Conservation (phyloP, 2,797 vertebrate species). For the Rhynchonycteris naso region DNA sequence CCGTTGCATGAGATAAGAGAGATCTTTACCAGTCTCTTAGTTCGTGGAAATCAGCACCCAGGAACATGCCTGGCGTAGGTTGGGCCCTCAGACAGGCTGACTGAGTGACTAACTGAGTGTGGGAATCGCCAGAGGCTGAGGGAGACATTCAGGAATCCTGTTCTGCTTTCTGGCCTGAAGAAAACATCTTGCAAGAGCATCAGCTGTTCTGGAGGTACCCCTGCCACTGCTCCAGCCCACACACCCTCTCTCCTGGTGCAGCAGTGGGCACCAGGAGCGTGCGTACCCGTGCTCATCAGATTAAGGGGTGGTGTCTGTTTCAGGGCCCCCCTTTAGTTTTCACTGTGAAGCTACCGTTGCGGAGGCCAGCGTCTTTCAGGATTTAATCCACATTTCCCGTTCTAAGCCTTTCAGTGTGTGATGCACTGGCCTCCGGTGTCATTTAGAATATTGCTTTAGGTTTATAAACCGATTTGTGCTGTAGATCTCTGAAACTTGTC, state of each 20-base stretch:
- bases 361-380: not conserved
- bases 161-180: not conserved
- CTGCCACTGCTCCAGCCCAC: not conserved
- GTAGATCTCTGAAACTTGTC: slow-evolving; percentile 6
- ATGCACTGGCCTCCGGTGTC: not conserved
- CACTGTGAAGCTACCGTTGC: not conserved
- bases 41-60: not conserved
- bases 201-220: not conserved
- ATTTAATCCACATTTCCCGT: not conserved
- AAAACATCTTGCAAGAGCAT: not conserved
- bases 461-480: not conserved
- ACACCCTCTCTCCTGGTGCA: not conserved
- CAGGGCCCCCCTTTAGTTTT: not conserved
- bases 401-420: not conserved
- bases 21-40: not conserved
- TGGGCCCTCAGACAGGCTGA: not conserved
- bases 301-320: not conserved
- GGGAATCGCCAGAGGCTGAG: not conserved
- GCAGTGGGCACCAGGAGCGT: not conserved
- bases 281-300: not conserved
- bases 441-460: not conserved
- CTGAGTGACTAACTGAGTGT: not conserved
- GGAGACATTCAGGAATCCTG: not conserved
- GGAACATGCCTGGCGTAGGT: not conserved
- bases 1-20: not conserved